phyloP scores from a whole-genome alignment of 2,888 invertebrate species.

The Cheilosia pagana region DNA sequence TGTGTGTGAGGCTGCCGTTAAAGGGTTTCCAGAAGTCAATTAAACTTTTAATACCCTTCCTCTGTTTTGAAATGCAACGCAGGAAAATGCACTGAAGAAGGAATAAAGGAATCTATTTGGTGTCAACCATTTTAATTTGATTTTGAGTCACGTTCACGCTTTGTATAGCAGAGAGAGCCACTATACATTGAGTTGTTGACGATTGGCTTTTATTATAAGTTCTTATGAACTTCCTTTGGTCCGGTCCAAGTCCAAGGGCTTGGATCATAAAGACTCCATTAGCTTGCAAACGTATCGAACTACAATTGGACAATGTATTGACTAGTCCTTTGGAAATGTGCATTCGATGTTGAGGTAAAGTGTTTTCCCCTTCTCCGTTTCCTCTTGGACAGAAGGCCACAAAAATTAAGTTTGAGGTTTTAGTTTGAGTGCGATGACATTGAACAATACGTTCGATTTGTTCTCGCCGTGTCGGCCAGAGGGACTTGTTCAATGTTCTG shows the following conservation, averaged over 20 bases:
- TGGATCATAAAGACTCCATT: slow-evolving; percentile 47
- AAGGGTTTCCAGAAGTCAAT: slow-evolving; percentile 65
- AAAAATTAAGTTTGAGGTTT: slow-evolving; percentile 51
- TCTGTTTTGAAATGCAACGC: slow-evolving; percentile 53
- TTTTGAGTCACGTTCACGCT: slow-evolving; percentile 61
- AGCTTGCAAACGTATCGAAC: slow-evolving; percentile 18
- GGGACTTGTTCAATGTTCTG: not conserved
- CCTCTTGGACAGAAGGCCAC: slow-evolving; percentile 17
- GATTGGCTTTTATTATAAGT: not conserved
- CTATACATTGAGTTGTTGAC: too few relatives aligned
- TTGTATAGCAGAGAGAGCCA: not conserved
- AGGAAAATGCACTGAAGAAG: slow-evolving; percentile 31
- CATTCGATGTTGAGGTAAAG: not conserved
- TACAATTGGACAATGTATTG: slow-evolving; percentile 9
- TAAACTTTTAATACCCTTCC: slow-evolving; percentile 66
- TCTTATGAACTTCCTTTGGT: slow-evolving; percentile 8
- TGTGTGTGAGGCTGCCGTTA: not conserved
- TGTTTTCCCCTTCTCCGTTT: not conserved
- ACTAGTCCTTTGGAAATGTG: not conserved
- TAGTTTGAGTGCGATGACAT: slow-evolving; percentile 42
- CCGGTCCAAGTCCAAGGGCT: not conserved
- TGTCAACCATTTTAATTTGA: slow-evolving; percentile 54
- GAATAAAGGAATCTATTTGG: slow-evolving; percentile 36
- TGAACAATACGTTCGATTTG: slow-evolving; percentile 51
- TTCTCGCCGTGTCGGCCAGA: not conserved